Conservation (phyloP, 2,888 invertebrate species). For the Torymus texanus region DNA sequence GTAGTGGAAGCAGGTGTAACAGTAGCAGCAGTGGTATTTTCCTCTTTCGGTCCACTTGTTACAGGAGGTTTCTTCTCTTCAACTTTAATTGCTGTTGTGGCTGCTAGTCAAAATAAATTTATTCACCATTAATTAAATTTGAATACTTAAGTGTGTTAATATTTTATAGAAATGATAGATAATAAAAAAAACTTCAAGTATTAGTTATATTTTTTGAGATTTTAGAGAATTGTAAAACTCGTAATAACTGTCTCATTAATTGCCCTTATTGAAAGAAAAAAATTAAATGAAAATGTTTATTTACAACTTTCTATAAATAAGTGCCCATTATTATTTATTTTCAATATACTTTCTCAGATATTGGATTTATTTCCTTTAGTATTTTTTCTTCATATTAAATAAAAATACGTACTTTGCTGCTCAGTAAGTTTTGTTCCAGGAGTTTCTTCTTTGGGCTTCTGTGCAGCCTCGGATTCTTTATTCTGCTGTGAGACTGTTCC, state of each 20-base stretch:
- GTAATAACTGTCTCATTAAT: no score
- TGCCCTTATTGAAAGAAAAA: no score
- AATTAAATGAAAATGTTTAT: no score
- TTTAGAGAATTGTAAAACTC: background rate
- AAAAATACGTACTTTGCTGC: constrained; percentile 48
- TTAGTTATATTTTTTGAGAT: no score
- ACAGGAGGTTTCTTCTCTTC: constrained; percentile 70
- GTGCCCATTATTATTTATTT: no score
- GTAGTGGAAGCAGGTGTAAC: constrained; percentile 11
- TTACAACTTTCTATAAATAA: no score
- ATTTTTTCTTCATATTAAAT: no score
- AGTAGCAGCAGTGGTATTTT: constrained; percentile 55
- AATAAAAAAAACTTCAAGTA: background rate
- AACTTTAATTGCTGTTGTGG: constrained; percentile 63
- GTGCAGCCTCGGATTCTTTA: constrained; percentile 23
- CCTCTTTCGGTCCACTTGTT: constrained; percentile 64
- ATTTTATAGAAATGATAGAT: background rate
- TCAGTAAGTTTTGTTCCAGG: constrained; percentile 21
- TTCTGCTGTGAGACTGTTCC: constrained; percentile 17
- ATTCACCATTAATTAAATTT: constrained; percentile 4
- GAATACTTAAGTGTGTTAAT: no score
- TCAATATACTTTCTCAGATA: no score
- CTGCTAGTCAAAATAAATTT: constrained; percentile 58
- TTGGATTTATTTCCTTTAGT: no score
- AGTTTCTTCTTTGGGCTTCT: constrained; percentile 52